These are phyloP conservation scores for Natator depressus DNA, from an alignment of 2,113 vertebrate species.

Conservation along the genomic window DNA sequence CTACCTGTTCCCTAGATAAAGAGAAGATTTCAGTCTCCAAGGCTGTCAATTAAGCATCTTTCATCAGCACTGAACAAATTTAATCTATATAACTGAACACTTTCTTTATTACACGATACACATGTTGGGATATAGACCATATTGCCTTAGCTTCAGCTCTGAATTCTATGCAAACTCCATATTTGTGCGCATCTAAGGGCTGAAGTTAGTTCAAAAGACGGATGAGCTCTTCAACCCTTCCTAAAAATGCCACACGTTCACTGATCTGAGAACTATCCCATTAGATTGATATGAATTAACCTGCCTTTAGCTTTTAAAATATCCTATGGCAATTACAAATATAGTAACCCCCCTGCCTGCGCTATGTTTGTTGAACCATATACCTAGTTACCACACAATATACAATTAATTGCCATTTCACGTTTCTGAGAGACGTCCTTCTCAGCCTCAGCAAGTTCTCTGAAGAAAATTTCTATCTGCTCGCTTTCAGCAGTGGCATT, in stretches of 20 bases:
- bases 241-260: not conserved
- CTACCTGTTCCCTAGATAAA: not conserved
- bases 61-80: not conserved
- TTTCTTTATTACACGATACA: not conserved
- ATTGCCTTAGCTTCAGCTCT: not conserved
- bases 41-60: not conserved
- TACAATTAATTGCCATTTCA: not conserved
- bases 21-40: not conserved
- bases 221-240: not conserved
- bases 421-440: fast-evolving
- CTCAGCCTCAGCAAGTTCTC: constrained; percentile 50
- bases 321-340: not conserved
- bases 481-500: not conserved
- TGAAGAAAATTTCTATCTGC: constrained; percentile 17
- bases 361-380: not conserved
- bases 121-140: not conserved
- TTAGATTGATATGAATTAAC: not conserved
- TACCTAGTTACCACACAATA: constrained; percentile 58
- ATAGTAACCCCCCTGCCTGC: not conserved
- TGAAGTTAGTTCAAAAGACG: not conserved
- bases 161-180: not conserved
- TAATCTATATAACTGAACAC: not conserved
- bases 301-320: not conserved
- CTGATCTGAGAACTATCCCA: not conserved
- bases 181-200: fast-evolving